These are phyloP conservation scores for Darevskia nairensis DNA, from an alignment of 2,797 vertebrate genomes.

Conservation along the genomic window DNA sequence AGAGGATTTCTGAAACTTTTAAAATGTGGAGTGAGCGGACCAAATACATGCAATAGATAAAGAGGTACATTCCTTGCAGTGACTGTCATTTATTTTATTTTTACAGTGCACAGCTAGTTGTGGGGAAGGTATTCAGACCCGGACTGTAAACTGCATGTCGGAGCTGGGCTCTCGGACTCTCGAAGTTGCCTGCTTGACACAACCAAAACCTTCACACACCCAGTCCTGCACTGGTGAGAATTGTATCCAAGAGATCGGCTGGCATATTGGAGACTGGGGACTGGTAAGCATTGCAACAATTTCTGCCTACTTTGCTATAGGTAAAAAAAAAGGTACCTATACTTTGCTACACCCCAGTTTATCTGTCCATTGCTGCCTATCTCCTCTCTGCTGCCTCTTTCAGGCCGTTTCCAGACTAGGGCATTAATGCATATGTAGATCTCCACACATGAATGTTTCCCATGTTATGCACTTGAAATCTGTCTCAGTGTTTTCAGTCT, in stretches of 20 bases:
- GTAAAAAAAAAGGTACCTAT: too few species aligned
- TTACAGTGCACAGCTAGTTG: constrained; percentile 91
- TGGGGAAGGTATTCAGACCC: constrained; percentile 87
- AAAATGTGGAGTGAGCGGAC: not conserved
- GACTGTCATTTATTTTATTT: constrained; percentile 13
- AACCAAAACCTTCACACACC: constrained; percentile 75
- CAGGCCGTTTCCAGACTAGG: too few species aligned
- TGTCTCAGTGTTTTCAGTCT: too few species aligned
- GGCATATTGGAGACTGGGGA: constrained; percentile 91
- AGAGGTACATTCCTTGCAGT: constrained; percentile 12
- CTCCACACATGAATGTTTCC: too few species aligned
- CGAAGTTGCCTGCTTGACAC: constrained; percentile 79
- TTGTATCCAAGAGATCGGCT: constrained; percentile 82
- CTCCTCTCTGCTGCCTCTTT: constrained; percentile 2
- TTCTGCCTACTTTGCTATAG: accelerated
- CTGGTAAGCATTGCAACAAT: constrained; percentile 80
- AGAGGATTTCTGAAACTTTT: not conserved
- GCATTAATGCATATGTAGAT: too few species aligned
- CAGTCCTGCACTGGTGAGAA: constrained; percentile 81
- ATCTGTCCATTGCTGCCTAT: not conserved
- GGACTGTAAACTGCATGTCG: constrained; percentile 83
- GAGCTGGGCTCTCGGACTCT: constrained; percentile 79
- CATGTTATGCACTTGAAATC: too few species aligned
- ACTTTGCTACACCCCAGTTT: accelerated
- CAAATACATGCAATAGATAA: constrained; percentile 12